Percentiles rank a stretch among this genome's conserved stretches.
Conservation (phyloP, 2,113 vertebrate genomes). For the Myotis lucifugus region DNA sequence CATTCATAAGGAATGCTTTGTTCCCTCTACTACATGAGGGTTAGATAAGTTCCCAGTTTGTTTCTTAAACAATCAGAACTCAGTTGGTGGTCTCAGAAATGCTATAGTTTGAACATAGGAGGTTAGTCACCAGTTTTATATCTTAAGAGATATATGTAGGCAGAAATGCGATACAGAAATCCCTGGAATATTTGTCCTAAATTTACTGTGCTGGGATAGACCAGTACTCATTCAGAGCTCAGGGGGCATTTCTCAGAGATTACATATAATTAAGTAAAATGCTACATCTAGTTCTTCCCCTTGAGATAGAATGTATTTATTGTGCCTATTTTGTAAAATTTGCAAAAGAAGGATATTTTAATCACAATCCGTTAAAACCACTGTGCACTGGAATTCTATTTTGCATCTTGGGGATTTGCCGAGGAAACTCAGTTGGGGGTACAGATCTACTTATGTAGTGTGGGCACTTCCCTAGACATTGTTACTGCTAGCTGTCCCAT, state of each 20-base stretch:
- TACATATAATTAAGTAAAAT: not conserved
- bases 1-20: not conserved
- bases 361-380: not conserved
- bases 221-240: not conserved
- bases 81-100: not conserved
- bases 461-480: not conserved
- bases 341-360: not conserved
- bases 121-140: not conserved
- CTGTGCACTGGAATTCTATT: not conserved
- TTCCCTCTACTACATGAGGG: not conserved
- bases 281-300: not conserved
- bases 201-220: not conserved
- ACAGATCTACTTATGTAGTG: not conserved
- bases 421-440: not conserved
- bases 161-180: not conserved
- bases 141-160: slow-evolving; percentile 4
- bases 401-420: not conserved
- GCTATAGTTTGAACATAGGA: not conserved
- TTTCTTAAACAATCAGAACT: not conserved
- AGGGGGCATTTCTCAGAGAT: not conserved
- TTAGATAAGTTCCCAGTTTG: not conserved
- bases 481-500: not conserved
- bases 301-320: not conserved
- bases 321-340: not conserved
- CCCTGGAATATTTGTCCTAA: not conserved